Conservation (phyloP, 1,140 invertebrate species). For the Cherax destructor region DNA sequence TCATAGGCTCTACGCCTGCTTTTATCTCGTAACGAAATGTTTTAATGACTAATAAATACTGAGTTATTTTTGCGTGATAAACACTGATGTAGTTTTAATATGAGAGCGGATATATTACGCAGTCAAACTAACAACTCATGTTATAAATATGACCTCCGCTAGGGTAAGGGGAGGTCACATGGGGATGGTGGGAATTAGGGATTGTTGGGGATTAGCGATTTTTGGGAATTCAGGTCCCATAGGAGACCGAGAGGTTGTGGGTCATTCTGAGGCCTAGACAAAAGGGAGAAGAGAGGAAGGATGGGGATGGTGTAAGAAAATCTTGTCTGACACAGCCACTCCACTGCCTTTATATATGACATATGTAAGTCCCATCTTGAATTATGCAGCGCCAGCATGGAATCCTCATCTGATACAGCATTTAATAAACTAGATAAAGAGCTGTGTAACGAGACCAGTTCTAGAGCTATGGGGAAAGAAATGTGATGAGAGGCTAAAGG, state of each 20-base stretch:
- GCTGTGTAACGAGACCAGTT: too few relatives aligned
- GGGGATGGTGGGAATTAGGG: too few relatives aligned
- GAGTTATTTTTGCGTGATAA: conserved; percentile 27
- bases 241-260: too few relatives aligned
- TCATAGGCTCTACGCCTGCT: conserved; percentile 8
- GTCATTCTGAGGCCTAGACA: too few relatives aligned
- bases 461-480: too few relatives aligned
- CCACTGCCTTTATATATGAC: not conserved
- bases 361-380: not conserved
- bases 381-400: too few relatives aligned
- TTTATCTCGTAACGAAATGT: conserved; percentile 12
- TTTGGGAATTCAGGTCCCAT: too few relatives aligned
- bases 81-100: conserved; percentile 37
- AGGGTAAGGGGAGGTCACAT: not conserved
- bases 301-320: not conserved
- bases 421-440: too few relatives aligned
- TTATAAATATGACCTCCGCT: not conserved
- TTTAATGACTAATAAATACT: conserved; percentile 33
- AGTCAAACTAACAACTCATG: conserved; percentile 5
- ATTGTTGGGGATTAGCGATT: too few relatives aligned
- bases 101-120: conserved; percentile 13
- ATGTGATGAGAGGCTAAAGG: too few relatives aligned
- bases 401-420: too few relatives aligned
- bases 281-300: too few relatives aligned
- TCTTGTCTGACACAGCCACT: not conserved